Percentiles rank a stretch among this genome's conserved stretches.
phyloP scores from a whole-genome alignment of 1,140 invertebrate genomes.

The Aphelenchoides fujianensis region DNA sequence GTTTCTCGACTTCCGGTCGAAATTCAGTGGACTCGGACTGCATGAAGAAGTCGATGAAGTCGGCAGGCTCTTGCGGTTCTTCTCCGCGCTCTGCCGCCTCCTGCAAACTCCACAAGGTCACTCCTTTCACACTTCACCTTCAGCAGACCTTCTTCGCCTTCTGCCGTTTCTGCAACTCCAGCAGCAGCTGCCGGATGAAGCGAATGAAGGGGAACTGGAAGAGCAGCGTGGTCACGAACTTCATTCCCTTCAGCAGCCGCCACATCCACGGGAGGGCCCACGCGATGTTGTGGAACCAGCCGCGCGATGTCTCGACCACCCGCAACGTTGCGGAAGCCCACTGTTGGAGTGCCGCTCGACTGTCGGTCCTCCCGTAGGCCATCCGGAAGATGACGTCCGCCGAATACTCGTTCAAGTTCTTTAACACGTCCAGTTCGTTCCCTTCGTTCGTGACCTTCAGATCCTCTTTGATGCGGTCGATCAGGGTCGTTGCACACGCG shows the following conservation, averaged over 20 bases:
- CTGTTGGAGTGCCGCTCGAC: neutral
- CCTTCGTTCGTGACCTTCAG: neutral
- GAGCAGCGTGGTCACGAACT: neutral
- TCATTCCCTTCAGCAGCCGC: neutral
- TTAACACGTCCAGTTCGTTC: neutral
- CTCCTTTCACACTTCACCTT: neutral
- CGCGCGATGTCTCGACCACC: neutral
- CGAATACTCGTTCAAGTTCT: neutral
- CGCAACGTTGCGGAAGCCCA: neutral
- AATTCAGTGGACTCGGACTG: neutral
- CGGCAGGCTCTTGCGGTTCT: neutral
- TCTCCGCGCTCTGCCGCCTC: neutral
- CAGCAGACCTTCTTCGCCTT: neutral
- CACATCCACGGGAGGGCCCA: neutral
- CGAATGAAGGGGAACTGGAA: neutral
- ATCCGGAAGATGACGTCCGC: neutral
- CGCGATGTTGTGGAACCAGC: neutral
- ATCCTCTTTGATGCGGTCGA: neutral
- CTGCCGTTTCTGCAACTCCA: neutral
- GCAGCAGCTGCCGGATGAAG: neutral
- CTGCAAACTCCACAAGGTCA: neutral
- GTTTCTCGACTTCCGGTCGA: neutral
- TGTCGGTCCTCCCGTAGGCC: neutral
- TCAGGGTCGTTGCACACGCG: neutral
- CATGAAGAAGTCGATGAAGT: neutral